These are phyloP conservation scores for Bombus pascuorum DNA, from an alignment of 1,140 invertebrate species.

Conservation along the genomic window DNA sequence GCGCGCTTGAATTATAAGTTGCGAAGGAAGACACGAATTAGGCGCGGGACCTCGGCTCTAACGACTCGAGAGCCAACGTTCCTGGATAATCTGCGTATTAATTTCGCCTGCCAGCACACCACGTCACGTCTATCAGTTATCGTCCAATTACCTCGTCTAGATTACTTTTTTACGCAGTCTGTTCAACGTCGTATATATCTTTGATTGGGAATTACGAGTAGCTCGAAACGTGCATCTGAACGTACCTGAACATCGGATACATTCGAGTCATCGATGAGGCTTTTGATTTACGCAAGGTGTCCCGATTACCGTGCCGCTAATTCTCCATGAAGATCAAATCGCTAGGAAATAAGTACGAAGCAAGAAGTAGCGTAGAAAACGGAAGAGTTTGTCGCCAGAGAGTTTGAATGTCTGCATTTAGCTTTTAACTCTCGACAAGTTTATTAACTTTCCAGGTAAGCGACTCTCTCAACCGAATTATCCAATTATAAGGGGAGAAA, in stretches of 20 bases:
- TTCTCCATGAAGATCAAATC: too few relatives aligned
- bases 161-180: slow-evolving; percentile 16
- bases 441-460: too few relatives aligned
- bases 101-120: slow-evolving; percentile 51
- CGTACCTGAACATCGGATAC: background rate
- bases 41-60: slow-evolving; percentile 63
- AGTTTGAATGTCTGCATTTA: too few relatives aligned
- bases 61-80: slow-evolving; percentile 41
- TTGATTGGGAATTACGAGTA: background rate
- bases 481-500: too few relatives aligned
- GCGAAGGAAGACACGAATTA: slow-evolving; percentile 82
- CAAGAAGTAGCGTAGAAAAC: too few relatives aligned
- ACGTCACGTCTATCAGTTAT: slow-evolving; percentile 53
- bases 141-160: slow-evolving; percentile 56
- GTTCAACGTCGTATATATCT: background rate
- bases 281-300: too few relatives aligned
- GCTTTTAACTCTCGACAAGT: too few relatives aligned
- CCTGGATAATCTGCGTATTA: slow-evolving; percentile 65
- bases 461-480: too few relatives aligned
- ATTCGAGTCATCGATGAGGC: background rate
- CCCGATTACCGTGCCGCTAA: too few relatives aligned
- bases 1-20: slow-evolving; percentile 83
- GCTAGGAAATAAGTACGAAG: too few relatives aligned
- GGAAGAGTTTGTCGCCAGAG: too few relatives aligned
- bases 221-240: background rate